phyloP scores from a whole-genome alignment of 1,140 invertebrate genomes.

The Drosophila nigrodunni region DNA sequence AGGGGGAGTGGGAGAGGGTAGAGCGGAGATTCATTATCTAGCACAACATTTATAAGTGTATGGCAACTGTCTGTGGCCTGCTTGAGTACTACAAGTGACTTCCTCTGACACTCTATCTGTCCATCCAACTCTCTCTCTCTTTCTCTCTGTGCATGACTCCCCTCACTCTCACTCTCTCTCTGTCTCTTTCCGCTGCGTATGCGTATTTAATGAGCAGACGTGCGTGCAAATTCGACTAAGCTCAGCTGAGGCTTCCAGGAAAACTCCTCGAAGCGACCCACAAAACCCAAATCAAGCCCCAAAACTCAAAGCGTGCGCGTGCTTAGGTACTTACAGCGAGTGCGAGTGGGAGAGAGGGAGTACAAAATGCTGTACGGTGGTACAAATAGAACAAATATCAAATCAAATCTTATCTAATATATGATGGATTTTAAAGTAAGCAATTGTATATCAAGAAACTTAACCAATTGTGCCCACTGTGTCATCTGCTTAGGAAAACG shows the following conservation, averaged over 20 bases:
- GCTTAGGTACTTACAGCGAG: constrained; percentile 59
- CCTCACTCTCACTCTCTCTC: background rate
- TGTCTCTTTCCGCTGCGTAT: constrained; percentile 53
- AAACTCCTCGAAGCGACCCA: constrained; percentile 1
- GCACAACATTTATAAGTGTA: constrained; percentile 77
- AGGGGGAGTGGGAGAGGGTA: background rate
- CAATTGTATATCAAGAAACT: too few relatives aligned
- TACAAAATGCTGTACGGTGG: background rate
- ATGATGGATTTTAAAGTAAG: too few relatives aligned
- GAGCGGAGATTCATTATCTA: constrained; percentile 75
- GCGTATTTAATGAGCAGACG: constrained; percentile 83
- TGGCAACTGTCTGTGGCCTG: constrained; percentile 54
- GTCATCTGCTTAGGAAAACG: constrained; percentile 24
- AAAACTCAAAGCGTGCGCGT: constrained; percentile 30
- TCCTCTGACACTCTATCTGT: constrained; percentile 22
- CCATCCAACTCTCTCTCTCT: background rate
- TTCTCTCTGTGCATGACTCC: background rate
- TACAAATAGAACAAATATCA: background rate
- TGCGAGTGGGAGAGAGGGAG: background rate
- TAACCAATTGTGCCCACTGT: background rate
- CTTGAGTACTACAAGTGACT: constrained; percentile 35
- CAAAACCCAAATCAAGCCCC: constrained; percentile 20
- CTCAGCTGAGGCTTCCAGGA: constrained; percentile 53
- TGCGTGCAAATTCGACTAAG: constrained; percentile 72
- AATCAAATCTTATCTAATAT: too few relatives aligned